Evolutionary conservation across 1,140 invertebrate species (phyloP).

Genomic region (Atta colombica): DNA sequence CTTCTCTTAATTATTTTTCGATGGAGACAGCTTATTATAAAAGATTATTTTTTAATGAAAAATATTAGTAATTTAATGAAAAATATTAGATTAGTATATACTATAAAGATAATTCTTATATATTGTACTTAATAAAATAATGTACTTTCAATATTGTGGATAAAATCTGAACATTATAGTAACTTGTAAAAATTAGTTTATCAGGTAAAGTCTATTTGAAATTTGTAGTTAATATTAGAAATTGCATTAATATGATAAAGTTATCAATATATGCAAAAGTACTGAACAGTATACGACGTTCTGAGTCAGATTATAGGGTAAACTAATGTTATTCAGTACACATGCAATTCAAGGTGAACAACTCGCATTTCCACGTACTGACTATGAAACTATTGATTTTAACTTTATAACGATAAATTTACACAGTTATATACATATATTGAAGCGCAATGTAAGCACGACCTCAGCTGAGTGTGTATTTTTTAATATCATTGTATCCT

Average conservation of each 20-base stretch:
- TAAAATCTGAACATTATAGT: background rate
- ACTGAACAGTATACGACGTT: background rate
- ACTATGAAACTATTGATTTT: constrained; percentile 59
- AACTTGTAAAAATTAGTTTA: background rate
- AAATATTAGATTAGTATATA: background rate
- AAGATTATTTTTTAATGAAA: background rate
- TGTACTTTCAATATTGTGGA: background rate
- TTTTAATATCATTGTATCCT: background rate
- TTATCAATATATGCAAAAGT: constrained; percentile 16
- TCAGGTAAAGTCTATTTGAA: background rate
- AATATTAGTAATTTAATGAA: background rate
- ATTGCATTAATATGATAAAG: background rate
- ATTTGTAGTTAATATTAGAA: background rate
- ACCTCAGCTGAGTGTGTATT: background rate
- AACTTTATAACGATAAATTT: constrained; percentile 36
- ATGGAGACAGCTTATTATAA: background rate
- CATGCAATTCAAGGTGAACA: constrained; percentile 51
- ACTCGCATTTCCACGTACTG: constrained; percentile 31
- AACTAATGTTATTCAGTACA: constrained; percentile 40
- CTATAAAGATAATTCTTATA: background rate
- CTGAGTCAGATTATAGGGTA: constrained; percentile 14
- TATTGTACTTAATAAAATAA: background rate
- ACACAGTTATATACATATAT: background rate
- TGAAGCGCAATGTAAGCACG: background rate
- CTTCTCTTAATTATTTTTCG: background rate